Conservation (phyloP, 2,797 vertebrate species). For the Pterois miles region DNA sequence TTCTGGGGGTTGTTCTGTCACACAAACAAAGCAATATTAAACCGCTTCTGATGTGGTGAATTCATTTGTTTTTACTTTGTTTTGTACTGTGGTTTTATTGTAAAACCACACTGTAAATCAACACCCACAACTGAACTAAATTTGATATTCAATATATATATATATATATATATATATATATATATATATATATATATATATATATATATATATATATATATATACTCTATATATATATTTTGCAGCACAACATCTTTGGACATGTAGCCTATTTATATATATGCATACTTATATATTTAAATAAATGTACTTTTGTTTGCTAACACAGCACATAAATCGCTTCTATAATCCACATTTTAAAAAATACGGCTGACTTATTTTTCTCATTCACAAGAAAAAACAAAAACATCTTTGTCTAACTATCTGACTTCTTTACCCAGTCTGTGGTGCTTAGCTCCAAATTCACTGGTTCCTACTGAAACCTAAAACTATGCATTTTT, state of each 20-base stretch:
- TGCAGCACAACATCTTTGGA: neutral
- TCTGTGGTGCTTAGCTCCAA: neutral
- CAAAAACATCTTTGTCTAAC: neutral
- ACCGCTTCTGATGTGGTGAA: conserved; percentile 15
- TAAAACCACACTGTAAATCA: conserved; percentile 2
- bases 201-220: neutral
- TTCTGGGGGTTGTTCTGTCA: neutral
- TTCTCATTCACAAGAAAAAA: neutral
- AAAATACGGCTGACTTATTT: neutral
- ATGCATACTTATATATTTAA: neutral
- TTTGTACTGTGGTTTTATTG: neutral
- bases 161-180: neutral
- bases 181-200: neutral
- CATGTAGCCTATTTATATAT: neutral
- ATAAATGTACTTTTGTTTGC: neutral
- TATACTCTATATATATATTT: neutral
- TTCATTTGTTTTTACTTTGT: neutral
- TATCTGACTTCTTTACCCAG: neutral
- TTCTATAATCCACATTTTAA: neutral
- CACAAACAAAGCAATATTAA: neutral
- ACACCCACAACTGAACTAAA: neutral
- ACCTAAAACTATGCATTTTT: neutral
- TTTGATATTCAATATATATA: neutral
- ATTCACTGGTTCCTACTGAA: neutral
- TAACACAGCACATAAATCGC: neutral